Evolutionary conservation across 2,888 invertebrate genomes (phyloP).

Genomic region (Heliconius aoede): DNA sequence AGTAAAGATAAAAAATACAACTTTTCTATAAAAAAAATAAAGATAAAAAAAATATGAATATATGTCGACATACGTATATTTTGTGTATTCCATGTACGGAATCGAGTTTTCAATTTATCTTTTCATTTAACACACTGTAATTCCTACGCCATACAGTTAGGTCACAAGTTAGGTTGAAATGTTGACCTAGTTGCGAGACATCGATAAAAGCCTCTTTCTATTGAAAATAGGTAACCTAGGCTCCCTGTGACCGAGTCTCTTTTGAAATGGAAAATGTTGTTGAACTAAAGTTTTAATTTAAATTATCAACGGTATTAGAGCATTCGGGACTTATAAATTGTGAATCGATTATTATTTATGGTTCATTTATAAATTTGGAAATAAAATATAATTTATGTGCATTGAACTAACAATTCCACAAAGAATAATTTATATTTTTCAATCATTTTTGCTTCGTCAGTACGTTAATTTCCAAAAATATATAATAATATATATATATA

Average conservation of each 20-base stretch:
- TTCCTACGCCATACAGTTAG: constrained; percentile 45
- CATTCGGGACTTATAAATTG: neutral
- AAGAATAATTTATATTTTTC: neutral
- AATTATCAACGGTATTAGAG: constrained; percentile 13
- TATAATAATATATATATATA: too few species aligned
- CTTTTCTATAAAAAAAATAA: constrained; percentile 2
- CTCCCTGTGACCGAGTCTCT: constrained; percentile 53
- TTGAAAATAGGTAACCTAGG: constrained; percentile 62
- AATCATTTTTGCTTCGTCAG: neutral
- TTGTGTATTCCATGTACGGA: constrained; percentile 23
- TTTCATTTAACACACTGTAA: constrained; percentile 45
- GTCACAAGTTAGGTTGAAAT: constrained; percentile 58
- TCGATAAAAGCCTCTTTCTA: constrained; percentile 66
- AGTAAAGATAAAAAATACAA: neutral
- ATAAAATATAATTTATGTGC: too few species aligned
- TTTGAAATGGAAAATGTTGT: constrained; percentile 57
- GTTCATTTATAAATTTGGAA: neutral
- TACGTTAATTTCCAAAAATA: too few species aligned
- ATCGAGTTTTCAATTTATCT: constrained; percentile 39
- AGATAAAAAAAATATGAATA: constrained; percentile 7
- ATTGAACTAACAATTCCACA: too few species aligned
- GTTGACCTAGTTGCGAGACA: constrained; percentile 65
- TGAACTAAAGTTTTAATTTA: constrained; percentile 34
- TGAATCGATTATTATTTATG: neutral
- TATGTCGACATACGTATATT: neutral